Evolutionary conservation across 2,113 vertebrate genomes (phyloP).

Genomic region (Ivindomyrus marchei): DNA sequence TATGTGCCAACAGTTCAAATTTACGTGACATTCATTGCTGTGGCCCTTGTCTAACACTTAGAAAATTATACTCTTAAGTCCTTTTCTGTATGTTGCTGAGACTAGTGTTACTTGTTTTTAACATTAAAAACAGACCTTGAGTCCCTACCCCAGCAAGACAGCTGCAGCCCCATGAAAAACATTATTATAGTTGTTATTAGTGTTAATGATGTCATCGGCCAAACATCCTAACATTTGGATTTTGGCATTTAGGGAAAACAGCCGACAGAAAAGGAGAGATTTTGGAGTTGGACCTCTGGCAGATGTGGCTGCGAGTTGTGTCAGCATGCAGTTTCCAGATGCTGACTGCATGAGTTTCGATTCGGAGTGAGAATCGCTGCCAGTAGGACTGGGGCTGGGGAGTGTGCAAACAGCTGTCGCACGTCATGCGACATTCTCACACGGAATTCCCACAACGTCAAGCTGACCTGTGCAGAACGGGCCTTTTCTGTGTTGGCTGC

Average conservation of each 20-base stretch:
- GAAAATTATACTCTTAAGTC: background rate
- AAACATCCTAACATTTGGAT: constrained; percentile 48
- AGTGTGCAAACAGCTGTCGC: constrained; percentile 42
- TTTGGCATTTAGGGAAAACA: constrained; percentile 37
- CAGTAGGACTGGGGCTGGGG: constrained; percentile 15
- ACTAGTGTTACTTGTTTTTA: background rate
- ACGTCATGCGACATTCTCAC: constrained; percentile 33
- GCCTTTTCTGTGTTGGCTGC: background rate
- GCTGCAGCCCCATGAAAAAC: background rate
- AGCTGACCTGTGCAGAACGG: background rate
- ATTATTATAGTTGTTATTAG: background rate
- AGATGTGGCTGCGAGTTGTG: constrained; percentile 32
- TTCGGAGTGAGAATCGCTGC: constrained; percentile 32
- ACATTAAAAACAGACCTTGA: constrained; percentile 13
- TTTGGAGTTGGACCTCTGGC: constrained; percentile 36
- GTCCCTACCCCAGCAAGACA: constrained; percentile 29
- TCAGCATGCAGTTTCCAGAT: constrained; percentile 52
- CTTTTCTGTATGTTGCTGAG: background rate
- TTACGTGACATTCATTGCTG: background rate
- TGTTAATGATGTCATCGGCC: constrained; percentile 53
- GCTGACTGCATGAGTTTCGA: constrained; percentile 39
- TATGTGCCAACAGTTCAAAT: background rate
- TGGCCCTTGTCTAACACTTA: background rate
- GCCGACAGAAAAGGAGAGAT: constrained; percentile 19
- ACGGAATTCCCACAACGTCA: background rate